phyloP scores from a whole-genome alignment of 1,140 invertebrate species.

The Leptinotarsa lineolata region DNA sequence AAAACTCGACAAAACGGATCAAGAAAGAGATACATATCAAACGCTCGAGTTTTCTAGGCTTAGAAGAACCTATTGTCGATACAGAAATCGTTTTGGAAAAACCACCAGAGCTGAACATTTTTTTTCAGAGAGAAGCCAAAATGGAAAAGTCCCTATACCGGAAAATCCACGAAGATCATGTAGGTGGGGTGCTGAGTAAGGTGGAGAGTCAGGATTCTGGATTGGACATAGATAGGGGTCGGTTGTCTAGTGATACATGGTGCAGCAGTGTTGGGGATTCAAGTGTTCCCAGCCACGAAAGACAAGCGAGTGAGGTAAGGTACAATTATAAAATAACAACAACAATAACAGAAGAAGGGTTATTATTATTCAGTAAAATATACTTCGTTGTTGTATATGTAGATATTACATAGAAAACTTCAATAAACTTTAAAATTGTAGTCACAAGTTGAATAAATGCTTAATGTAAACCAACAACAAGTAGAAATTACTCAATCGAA shows the following conservation, averaged over 20 bases:
- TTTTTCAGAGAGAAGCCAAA: slow-evolving; percentile 78
- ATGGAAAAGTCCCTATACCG: slow-evolving; percentile 74
- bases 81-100: slow-evolving; percentile 72
- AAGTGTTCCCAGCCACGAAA: slow-evolving; percentile 70
- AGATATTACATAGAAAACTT: no score
- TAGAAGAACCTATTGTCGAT: slow-evolving; percentile 72
- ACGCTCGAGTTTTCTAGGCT: slow-evolving; percentile 82
- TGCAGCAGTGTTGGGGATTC: slow-evolving; percentile 66
- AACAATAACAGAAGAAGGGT: no score
- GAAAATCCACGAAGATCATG: slow-evolving; percentile 58
- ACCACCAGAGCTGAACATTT: slow-evolving; percentile 77
- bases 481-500: no score
- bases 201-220: slow-evolving; percentile 75
- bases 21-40: slow-evolving; percentile 84
- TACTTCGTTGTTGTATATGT: no score
- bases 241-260: slow-evolving; percentile 63
- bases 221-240: slow-evolving; percentile 69
- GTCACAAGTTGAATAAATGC: no score
- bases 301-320: slow-evolving; percentile 72
- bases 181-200: slow-evolving; percentile 45
- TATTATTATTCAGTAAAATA: no score
- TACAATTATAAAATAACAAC: slow-evolving; percentile 3
- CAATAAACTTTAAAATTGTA: no score
- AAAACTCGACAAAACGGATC: slow-evolving; percentile 82
- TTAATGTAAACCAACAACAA: no score